Base-by-base conservation (phyloP, 2,888 invertebrate genomes). In the Mythimna albipuncta region DNA sequence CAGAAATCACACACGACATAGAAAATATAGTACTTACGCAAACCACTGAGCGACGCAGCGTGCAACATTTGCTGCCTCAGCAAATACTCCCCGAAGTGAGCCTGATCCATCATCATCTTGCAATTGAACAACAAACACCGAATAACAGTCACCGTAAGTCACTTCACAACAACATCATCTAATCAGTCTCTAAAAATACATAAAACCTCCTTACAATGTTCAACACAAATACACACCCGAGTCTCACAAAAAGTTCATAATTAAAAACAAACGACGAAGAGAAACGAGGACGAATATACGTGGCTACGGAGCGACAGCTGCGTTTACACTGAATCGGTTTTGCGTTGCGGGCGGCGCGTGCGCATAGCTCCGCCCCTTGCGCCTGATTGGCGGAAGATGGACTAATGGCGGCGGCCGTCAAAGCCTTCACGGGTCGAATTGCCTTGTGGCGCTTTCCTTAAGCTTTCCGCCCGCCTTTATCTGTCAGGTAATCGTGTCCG, bases 101-200 rank as follows among this genome's bases (percentile, higher is more conserved):
- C 94, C 89, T 96, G 96, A 90, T 96, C 96, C 96, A 96, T 96
- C 96, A 96, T 96, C 95, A 95, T 96, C 73, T 77, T 93, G 86
- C 9, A 74, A 63, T 73, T 66, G 57, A 83, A 79, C 64, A 85
- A 84, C 78, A 83, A 87, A 81, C 88, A 88, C 85, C 64, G 76
- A 87, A 76, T 58, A 88, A 84, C 84, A 87, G 88, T 85, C 85
- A 86, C 89, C 77, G 82, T 81, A 84, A 89, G 90, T 88, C 93
- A 95, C 94, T 92, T 93, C 94, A 95, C 95, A 92, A 89, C 85
- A 91, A 84, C 93, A 94, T 94, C 85, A 86, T 86, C 83, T 75
- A 68, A 77, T 77, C 72, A 82, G 87, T 86, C 82, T 72, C 84
- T 84, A 82, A 83, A 81, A 83, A 83, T 78, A 84, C 79, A 82